Evolutionary conservation across 2,888 invertebrate genomes (phyloP).

Genomic region (Drosophila rubida): DNA sequence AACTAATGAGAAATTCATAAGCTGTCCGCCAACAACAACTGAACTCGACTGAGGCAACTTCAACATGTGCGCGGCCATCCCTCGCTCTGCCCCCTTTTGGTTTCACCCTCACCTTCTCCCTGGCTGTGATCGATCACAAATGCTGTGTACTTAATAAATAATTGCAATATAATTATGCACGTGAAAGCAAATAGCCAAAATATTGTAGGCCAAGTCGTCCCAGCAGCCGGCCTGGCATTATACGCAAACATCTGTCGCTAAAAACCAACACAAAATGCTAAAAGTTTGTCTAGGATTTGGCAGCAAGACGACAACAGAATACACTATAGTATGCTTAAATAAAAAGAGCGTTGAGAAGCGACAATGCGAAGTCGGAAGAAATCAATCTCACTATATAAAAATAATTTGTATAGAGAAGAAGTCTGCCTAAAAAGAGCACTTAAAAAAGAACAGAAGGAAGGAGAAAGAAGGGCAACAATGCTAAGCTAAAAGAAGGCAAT

Average conservation of each 20-base stretch:
- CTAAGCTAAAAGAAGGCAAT: no score
- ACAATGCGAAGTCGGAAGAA: no score
- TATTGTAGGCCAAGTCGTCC: constrained; percentile 52
- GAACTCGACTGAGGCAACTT: constrained; percentile 14
- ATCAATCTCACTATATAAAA: no score
- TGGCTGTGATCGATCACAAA: constrained; percentile 74
- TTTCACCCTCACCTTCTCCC: constrained; percentile 14
- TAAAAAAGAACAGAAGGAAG: no score
- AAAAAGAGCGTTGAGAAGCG: no score
- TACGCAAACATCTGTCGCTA: constrained; percentile 76
- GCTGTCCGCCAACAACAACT: constrained; percentile 49
- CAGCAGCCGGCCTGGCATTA: constrained; percentile 29
- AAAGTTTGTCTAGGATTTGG: not conserved
- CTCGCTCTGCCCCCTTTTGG: not conserved
- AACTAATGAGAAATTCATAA: constrained; percentile 80
- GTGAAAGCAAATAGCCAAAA: constrained; percentile 66
- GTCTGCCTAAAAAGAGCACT: no score
- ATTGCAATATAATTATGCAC: constrained; percentile 80
- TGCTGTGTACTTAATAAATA: constrained; percentile 79
- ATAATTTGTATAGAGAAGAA: no score
- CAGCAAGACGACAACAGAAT: constrained; percentile 3
- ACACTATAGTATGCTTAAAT: no score
- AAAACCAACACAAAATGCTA: constrained; percentile 42
- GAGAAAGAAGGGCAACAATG: no score
- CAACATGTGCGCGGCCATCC: constrained; percentile 53